These are phyloP conservation scores for Brassicogethes aeneus DNA, from an alignment of 2,888 invertebrate species.

Conservation along the genomic window DNA sequence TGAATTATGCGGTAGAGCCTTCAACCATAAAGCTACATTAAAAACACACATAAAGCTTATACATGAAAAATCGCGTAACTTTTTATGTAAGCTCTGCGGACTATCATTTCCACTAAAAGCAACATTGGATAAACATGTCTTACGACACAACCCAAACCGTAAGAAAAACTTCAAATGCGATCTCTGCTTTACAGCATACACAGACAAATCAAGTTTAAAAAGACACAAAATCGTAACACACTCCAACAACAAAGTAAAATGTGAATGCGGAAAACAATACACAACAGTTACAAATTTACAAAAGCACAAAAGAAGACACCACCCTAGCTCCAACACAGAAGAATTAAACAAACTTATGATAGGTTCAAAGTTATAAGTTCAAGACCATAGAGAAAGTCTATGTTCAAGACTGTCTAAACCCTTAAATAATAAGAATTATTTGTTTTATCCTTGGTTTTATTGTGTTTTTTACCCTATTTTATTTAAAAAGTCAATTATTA, in stretches of 20 bases:
- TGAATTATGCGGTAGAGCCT: background rate
- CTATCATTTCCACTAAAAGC: background rate
- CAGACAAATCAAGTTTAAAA: background rate
- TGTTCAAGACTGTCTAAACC: no score
- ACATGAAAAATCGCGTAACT: background rate
- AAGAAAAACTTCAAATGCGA: background rate
- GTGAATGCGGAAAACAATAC: background rate
- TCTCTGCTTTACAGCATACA: background rate
- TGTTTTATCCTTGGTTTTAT: no score
- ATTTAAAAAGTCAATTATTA: no score
- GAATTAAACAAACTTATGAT: no score
- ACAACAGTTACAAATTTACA: background rate
- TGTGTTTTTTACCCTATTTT: background rate
- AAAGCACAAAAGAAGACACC: background rate
- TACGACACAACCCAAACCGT: background rate
- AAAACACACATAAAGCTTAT: background rate
- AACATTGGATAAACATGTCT: background rate
- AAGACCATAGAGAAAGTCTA: no score
- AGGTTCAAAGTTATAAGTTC: no score
- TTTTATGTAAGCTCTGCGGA: background rate
- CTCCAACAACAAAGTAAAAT: background rate
- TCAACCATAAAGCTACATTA: background rate
- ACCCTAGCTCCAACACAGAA: no score
- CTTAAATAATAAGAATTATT: no score
- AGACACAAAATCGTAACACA: background rate